These are phyloP conservation scores for Chascanopsetta lugubris DNA, from an alignment of 2,113 vertebrate genomes.

Conservation along the genomic window DNA sequence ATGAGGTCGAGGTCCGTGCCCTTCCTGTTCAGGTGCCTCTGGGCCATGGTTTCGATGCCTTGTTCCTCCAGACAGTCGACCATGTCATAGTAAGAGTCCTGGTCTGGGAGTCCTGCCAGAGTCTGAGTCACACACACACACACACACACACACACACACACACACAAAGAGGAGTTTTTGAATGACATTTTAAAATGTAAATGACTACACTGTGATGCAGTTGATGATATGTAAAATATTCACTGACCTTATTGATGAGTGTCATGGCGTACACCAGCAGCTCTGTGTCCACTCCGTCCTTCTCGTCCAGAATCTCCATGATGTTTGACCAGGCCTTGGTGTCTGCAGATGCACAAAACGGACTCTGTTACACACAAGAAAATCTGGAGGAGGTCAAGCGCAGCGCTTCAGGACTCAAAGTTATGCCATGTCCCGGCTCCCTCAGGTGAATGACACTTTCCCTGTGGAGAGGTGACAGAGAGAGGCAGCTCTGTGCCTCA, in stretches of 20 bases:
- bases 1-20: constrained; percentile 94
- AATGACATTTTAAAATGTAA: too few species aligned
- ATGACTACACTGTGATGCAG: too few species aligned
- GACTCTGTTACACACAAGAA: constrained; percentile 1
- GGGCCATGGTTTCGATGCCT: constrained; percentile 88
- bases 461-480: constrained; percentile 18
- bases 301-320: constrained; percentile 96
- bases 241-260: constrained; percentile 93
- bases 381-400: background rate
- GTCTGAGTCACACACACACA: constrained; percentile 77
- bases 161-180: background rate
- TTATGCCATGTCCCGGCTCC: constrained; percentile 22
- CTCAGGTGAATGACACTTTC: background rate
- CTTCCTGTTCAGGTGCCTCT: constrained; percentile 92
- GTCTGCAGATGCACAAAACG: constrained; percentile 72
- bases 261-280: constrained; percentile 96
- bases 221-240: background rate
- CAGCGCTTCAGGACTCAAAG: too few species aligned
- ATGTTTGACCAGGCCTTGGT: constrained; percentile 90
- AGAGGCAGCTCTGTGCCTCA: constrained; percentile 18
- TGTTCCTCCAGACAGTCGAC: constrained; percentile 97
- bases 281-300: constrained; percentile 95
- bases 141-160: background rate
- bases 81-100: constrained; percentile 96
- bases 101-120: constrained; percentile 90